Evolutionary conservation across 2,113 vertebrate genomes (phyloP).

Genomic region (Artemisiospiza belli): DNA sequence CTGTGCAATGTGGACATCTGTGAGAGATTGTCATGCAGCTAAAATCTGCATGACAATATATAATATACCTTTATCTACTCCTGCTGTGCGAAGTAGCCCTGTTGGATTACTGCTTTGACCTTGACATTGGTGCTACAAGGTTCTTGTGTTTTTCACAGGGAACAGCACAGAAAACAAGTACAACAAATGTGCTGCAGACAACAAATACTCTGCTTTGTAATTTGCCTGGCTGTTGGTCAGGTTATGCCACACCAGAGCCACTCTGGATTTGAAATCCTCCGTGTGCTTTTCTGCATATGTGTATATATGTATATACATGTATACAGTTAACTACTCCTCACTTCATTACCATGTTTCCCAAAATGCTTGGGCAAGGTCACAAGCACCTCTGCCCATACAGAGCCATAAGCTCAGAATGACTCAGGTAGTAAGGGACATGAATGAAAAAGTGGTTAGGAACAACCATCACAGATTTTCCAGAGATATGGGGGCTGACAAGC

Average conservation of each 20-base stretch:
- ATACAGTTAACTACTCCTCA: neutral
- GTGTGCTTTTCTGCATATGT: neutral
- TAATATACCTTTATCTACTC: neutral
- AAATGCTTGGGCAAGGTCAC: neutral
- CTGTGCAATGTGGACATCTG: neutral
- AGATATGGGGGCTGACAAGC: too few relatives aligned
- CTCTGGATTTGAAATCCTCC: neutral
- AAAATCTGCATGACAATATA: too few relatives aligned
- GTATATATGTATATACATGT: too few relatives aligned
- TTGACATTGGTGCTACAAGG: neutral
- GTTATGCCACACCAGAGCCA: neutral
- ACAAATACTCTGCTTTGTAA: neutral
- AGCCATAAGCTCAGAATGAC: neutral
- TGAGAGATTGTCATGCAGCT: neutral
- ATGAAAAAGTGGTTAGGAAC: neutral
- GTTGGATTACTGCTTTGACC: neutral
- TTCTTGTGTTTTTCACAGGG: neutral
- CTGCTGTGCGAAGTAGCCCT: neutral
- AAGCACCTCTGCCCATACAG: neutral
- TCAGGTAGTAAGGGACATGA: neutral
- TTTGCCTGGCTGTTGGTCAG: neutral
- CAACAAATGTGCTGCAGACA: neutral
- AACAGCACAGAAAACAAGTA: neutral
- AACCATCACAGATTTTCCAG: neutral
- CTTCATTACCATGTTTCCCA: neutral